Percentiles rank a stretch among this genome's conserved stretches.
Evolutionary conservation across 2,113 vertebrate species (phyloP).

Genomic region (Macheiramphus alcinus): DNA sequence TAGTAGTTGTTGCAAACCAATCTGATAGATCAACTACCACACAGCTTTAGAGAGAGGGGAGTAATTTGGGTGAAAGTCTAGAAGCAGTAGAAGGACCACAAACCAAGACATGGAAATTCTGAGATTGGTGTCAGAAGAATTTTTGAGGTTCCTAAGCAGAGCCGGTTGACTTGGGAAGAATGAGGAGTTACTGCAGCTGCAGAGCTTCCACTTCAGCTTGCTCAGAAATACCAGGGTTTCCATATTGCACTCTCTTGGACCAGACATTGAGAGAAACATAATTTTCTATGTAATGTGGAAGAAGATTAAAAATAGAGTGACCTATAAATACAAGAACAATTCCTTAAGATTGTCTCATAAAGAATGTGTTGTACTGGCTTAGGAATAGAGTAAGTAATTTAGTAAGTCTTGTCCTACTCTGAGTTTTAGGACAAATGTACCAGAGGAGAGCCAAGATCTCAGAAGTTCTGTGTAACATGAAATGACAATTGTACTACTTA

Average conservation of each 20-base stretch:
- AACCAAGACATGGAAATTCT: not conserved
- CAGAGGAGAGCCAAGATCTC: not conserved
- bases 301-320: not conserved
- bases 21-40: not conserved
- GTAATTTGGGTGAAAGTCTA: not conserved
- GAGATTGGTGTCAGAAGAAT: not conserved
- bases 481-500: not conserved
- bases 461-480: not conserved
- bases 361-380: not conserved
- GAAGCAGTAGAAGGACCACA: not conserved
- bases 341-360: not conserved
- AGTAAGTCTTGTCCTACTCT: not conserved
- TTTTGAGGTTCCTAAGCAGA: not conserved
- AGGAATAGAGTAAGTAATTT: not conserved
- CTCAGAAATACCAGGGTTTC: not conserved
- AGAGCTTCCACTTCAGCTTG: not conserved
- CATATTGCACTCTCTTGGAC: not conserved
- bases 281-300: not conserved
- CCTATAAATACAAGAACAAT: not conserved
- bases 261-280: not conserved
- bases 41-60: not conserved
- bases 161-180: not conserved
- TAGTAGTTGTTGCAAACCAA: not conserved
- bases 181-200: not conserved
- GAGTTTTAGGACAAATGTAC: not conserved